phyloP scores from a whole-genome alignment of 2,797 vertebrate species.

The Sebastolobus alascanus region DNA sequence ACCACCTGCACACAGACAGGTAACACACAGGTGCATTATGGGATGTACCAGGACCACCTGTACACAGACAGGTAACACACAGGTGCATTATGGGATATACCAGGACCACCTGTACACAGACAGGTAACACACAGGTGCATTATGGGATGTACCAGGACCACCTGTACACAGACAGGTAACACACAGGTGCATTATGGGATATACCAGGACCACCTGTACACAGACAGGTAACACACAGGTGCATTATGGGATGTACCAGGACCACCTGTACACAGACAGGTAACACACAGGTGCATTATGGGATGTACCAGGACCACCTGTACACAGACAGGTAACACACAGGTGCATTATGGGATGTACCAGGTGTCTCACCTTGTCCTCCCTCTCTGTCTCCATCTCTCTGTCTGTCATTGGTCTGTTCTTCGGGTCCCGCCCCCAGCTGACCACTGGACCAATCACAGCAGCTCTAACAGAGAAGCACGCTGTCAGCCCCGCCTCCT shows the following conservation, averaged over 20 bases:
- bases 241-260: constrained; percentile 42
- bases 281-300: not conserved
- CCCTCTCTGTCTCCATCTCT: constrained; percentile 40
- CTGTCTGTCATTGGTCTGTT: constrained; percentile 63
- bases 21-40: too few species aligned
- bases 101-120: too few species aligned
- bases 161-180: constrained; percentile 36
- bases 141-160: constrained; percentile 53
- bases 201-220: constrained; percentile 66
- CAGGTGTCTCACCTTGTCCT: constrained; percentile 45
- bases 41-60: too few species aligned
- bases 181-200: too few species aligned
- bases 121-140: too few species aligned
- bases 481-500: constrained; percentile 32
- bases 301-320: constrained; percentile 67
- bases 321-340: not conserved
- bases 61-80: too few species aligned
- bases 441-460: constrained; percentile 75
- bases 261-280: constrained; percentile 55
- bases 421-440: constrained; percentile 79
- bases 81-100: too few species aligned
- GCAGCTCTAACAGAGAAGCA: constrained; percentile 67
- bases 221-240: not conserved
- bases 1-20: too few species aligned
- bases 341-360: constrained; percentile 4